A percentile compares a stretch with the other conserved stretches of the same genome.
Evolutionary conservation across 2,113 vertebrate genomes (phyloP).

Genomic region (Rafetus swinhoei): DNA sequence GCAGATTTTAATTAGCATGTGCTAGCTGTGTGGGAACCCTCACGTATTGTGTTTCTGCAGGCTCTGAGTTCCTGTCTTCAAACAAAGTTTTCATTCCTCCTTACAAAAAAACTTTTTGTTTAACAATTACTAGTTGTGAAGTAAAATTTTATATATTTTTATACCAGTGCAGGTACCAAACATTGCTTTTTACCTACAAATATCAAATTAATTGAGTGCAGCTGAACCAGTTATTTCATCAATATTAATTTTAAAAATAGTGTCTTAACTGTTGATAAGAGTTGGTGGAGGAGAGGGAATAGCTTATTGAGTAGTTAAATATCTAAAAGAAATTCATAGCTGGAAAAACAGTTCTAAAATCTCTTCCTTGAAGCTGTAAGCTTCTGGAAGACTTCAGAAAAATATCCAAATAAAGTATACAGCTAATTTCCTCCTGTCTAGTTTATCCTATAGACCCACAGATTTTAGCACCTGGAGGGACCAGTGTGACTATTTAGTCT

Average conservation of each 20-base stretch:
- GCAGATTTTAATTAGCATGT: not conserved
- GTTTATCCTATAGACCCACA: rapidly evolving
- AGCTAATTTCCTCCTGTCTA: not conserved
- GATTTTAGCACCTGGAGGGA: not conserved
- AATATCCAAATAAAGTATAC: not conserved
- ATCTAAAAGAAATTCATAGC: not conserved
- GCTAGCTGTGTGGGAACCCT: not conserved
- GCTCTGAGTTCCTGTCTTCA: not conserved
- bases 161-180: rapidly evolving
- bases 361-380: not conserved
- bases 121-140: not conserved
- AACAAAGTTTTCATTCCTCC: not conserved
- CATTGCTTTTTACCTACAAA: not conserved
- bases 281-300: not conserved
- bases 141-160: not conserved
- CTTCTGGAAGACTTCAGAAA: not conserved
- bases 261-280: not conserved
- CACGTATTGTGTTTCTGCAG: not conserved
- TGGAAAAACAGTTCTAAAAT: not conserved
- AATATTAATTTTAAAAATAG: not conserved
- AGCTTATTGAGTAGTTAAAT: not conserved
- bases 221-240: not conserved
- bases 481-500: rapidly evolving
- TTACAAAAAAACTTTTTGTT: not conserved
- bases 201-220: not conserved